These are phyloP conservation scores for Calliscelio sp. DNA, from an alignment of 2,888 invertebrate genomes.

Conservation along the genomic window DNA sequence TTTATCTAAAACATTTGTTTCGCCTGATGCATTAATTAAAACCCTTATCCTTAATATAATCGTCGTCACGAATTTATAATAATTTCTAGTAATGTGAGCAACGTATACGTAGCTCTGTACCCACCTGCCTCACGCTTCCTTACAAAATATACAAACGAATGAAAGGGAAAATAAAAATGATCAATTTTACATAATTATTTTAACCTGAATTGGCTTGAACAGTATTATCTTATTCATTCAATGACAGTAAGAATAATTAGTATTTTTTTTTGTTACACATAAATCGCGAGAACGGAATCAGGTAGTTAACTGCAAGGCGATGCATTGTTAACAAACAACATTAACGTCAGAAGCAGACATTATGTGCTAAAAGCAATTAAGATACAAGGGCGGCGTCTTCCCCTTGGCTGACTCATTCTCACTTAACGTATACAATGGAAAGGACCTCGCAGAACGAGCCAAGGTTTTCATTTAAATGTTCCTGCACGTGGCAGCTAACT, in stretches of 20 bases:
- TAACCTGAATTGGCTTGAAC: background rate
- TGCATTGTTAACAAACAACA: constrained; percentile 79
- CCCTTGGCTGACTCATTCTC: constrained; percentile 67
- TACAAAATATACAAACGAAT: too few relatives aligned
- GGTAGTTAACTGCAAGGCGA: constrained; percentile 61
- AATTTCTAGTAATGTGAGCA: too few relatives aligned
- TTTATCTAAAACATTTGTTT: too few relatives aligned
- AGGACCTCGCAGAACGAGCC: constrained; percentile 65
- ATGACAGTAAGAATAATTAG: constrained; percentile 14
- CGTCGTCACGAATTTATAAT: too few relatives aligned
- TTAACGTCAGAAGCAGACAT: constrained; percentile 78
- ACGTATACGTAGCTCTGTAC: too few relatives aligned
- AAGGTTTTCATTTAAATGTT: constrained; percentile 73
- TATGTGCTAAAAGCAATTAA: constrained; percentile 77
- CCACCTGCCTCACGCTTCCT: too few relatives aligned
- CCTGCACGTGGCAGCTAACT: constrained; percentile 70
- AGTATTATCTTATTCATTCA: constrained; percentile 22
- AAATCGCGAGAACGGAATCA: constrained; percentile 39
- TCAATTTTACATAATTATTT: too few relatives aligned
- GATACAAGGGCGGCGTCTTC: constrained; percentile 76
- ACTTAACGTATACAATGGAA: constrained; percentile 63
- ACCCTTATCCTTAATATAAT: too few relatives aligned
- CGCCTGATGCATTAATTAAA: too few relatives aligned
- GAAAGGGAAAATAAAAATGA: too few relatives aligned
- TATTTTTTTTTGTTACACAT: constrained; percentile 30